Base-by-base conservation (phyloP, 2,797 vertebrate genomes). In the Chiroxiphia lanceolata region DNA sequence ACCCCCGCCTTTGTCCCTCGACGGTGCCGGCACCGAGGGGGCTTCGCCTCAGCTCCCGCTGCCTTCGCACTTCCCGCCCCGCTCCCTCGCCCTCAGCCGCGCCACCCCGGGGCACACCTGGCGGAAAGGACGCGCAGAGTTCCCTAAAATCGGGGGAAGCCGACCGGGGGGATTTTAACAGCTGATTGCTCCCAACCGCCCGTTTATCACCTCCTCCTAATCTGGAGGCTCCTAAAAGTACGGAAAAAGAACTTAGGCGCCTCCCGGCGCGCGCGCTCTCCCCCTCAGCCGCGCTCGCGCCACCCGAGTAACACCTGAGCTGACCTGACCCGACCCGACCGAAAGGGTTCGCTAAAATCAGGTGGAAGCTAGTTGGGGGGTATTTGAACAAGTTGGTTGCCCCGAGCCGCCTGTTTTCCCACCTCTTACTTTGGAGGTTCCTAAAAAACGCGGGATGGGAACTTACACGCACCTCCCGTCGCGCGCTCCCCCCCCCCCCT, bases 91-190 rank as follows among this genome's bases (percentile, higher is more conserved):
- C 38, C 38, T 38, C 38, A 40, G 38, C 38, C 38, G 40, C 15
- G n/a, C n/a, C 10, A 4, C 54, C 5, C 26, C 31, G 31, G 8
- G 4, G 2, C 22, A 15, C 10, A 15, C 17, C 10, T 16, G 33
- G 17, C 0, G 4, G 23, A 38, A 53, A 23, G 31, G 31, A 47
- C 22, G 7, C 40, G 10, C 44, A 0, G 29, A 33, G 18, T 2
- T 45, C 22, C 8, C 25, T 9, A 29, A 44, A n/a, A 19, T 11
- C 15, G 13, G 23, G 17, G 34, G 29, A 51, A 71, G 25, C 3
- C 19, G 6, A 8, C 0, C 7, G 13, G 4, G 4, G 15, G 0
- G 10, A 5, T 63, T 69, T 50, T 42, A 40, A 40, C 40, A 15
- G 4, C 13, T 48, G 31, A 13, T 23, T 57, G 45, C 16, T 6